A percentile compares a stretch with the other conserved stretches of the same genome.
Evolutionary conservation across 2,888 invertebrate genomes (phyloP).

Genomic region (Kryphioiulus occultus): DNA sequence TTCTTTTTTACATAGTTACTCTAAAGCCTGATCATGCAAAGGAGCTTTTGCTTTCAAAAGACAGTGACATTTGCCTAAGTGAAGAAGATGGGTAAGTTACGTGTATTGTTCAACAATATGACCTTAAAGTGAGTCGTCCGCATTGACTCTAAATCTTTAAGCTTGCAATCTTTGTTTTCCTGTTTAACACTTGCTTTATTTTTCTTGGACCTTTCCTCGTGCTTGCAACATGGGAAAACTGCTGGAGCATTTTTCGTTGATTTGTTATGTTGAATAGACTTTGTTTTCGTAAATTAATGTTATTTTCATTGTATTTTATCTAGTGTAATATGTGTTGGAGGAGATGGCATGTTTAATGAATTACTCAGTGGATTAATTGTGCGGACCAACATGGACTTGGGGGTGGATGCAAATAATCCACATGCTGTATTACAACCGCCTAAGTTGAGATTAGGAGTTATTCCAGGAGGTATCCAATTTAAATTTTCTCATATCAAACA

Average conservation of each 20-base stretch:
- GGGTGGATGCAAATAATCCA: slow-evolving; percentile 68
- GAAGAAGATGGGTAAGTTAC: slow-evolving; percentile 65
- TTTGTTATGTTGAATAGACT: too few species aligned
- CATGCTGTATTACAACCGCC: slow-evolving; percentile 66
- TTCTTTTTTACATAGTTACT: slow-evolving; percentile 66
- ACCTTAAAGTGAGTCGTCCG: too few species aligned
- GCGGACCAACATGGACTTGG: slow-evolving; percentile 67
- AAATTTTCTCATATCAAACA: background rate
- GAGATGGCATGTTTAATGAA: slow-evolving; percentile 87
- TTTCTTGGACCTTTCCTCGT: too few species aligned
- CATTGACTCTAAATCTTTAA: too few species aligned
- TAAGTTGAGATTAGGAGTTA: slow-evolving; percentile 71
- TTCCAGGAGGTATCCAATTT: slow-evolving; percentile 68
- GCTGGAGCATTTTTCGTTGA: background rate
- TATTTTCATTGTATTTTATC: slow-evolving; percentile 57
- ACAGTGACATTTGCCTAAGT: slow-evolving; percentile 58
- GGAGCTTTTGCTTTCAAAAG: slow-evolving; percentile 70
- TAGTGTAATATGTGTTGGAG: slow-evolving; percentile 82
- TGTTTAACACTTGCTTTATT: too few species aligned
- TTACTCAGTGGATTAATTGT: slow-evolving; percentile 75
- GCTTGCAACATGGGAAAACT: too few species aligned
- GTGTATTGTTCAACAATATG: background rate
- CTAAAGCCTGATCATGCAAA: slow-evolving; percentile 79
- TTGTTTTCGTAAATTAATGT: background rate
- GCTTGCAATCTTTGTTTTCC: too few species aligned